Evolutionary conservation across 2,797 vertebrate species (phyloP), one percentile per base, ranked within the genome.

Genomic region (Periophthalmus magnuspinnatus): DNA sequence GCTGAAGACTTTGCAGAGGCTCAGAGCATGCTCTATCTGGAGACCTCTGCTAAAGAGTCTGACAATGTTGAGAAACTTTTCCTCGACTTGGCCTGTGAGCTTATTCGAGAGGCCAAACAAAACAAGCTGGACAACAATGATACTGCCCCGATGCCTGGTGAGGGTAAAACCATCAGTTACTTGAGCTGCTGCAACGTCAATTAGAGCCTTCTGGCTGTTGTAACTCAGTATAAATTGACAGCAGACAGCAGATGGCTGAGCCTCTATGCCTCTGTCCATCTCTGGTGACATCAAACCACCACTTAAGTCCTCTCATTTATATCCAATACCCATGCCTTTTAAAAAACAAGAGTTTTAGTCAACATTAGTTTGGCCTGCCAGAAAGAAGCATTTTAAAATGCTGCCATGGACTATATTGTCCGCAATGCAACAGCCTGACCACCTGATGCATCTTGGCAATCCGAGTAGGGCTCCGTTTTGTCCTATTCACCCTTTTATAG

Each of bases 61-160:
- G 98, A 99, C 92, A 99, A 99, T 6, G 98, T 99, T 77, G 98
- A 99, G 93, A 99, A 97, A 91, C 97, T 99, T 72, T 99, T 99
- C 90, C 95, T 99, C 84, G 97, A 99, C 90, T 94, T 99, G 89
- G 98, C 98, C 5, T 97, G 96, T 75, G 93, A 96, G 78, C 92
- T 99, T 84, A 99, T 99, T 87, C 94, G 95, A 3, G 97, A 98
- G 82, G 97, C 98, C 83, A 95, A 97, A 86, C 97, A 97, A 92
- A 98, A 99, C 90, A 97, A 97, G 24, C 93, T 99, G 87, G 96
- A 97, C 86, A 97, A 99, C 95, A 98, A 93, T 91, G 96, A 98
- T 81, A 94, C 95, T 76, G 96, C 97, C 60, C 95, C 96, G 0
- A 93, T 97, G 92, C 97, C 95, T 1, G 97, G 98, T 69, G 97